These are phyloP conservation scores for Leucozona laternaria DNA, from an alignment of 2,888 invertebrate species.

Conservation along the genomic window DNA sequence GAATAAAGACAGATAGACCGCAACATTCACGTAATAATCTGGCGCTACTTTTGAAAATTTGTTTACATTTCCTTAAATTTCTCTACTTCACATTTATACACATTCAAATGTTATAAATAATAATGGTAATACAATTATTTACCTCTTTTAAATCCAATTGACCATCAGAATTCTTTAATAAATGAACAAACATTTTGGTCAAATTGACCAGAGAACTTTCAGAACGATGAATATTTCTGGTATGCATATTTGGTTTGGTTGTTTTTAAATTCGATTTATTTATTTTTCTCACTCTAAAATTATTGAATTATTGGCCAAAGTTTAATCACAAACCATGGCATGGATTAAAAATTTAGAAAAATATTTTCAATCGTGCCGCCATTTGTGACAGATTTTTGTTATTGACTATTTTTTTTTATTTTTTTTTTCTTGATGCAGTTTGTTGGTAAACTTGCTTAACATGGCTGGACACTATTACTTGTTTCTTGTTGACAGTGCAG, in stretches of 20 bases:
- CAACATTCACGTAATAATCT: conserved; percentile 57
- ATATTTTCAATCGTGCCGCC: conserved; percentile 25
- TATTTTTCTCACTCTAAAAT: background rate
- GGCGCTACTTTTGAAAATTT: conserved; percentile 69
- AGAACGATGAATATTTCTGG: conserved; percentile 77
- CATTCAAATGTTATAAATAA: too few relatives aligned
- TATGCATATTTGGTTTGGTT: conserved; percentile 3
- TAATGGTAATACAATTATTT: conserved; percentile 57
- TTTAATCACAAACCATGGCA: background rate
- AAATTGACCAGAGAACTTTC: conserved; percentile 82
- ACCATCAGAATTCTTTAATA: conserved; percentile 82
- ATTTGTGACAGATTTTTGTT: conserved; percentile 24
- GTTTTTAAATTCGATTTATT: background rate
- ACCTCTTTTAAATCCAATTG: conserved; percentile 82
- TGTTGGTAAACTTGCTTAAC: background rate
- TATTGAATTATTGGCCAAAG: background rate
- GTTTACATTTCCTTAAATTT: conserved; percentile 45
- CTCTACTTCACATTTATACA: background rate
- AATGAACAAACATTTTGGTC: conserved; percentile 82
- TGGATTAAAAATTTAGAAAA: conserved; percentile 2
- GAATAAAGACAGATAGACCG: conserved; percentile 41
- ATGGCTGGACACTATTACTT: background rate
- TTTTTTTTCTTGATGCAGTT: conserved; percentile 18
- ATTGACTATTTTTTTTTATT: conserved; percentile 5
- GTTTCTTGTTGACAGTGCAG: background rate